Percentiles rank a stretch among this genome's conserved stretches.
Evolutionary conservation across 2,888 invertebrate genomes (phyloP).

Genomic region (Schizotus pectinicornis): DNA sequence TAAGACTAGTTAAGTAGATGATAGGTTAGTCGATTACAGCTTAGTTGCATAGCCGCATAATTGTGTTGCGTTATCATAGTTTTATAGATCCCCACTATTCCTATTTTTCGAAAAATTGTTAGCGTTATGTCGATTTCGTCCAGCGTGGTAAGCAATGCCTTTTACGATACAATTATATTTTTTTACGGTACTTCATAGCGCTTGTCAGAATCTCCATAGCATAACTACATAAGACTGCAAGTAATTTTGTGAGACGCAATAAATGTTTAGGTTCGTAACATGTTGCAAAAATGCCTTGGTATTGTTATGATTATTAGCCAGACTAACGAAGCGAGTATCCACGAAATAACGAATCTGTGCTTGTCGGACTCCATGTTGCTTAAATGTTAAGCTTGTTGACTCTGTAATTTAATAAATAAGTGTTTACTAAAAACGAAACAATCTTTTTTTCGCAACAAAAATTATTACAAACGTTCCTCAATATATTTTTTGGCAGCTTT

Average conservation of each 20-base stretch:
- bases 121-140: constrained; percentile 7
- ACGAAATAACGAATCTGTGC: constrained; percentile 23
- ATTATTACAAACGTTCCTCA: constrained; percentile 48
- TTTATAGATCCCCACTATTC: constrained; percentile 5
- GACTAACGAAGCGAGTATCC: constrained; percentile 20
- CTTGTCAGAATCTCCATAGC: constrained; percentile 20
- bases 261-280: not conserved
- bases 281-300: constrained; percentile 24
- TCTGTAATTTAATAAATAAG: constrained; percentile 42
- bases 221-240: constrained; percentile 35
- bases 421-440: constrained; percentile 27
- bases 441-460: constrained; percentile 14
- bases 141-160: constrained; percentile 15
- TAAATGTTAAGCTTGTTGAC: constrained; percentile 51
- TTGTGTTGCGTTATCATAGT: constrained; percentile 16
- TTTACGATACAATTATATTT: constrained; percentile 7
- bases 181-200: constrained; percentile 18
- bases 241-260: constrained; percentile 27
- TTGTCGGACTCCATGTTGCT: constrained; percentile 43
- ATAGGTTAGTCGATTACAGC: constrained; percentile 13
- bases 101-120: constrained; percentile 4
- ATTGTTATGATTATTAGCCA: constrained; percentile 24
- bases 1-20: constrained; percentile 24
- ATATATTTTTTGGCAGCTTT: constrained; percentile 64
- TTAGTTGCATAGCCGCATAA: constrained; percentile 23